These are phyloP conservation scores for Barnardius zonarius DNA, from an alignment of 2,113 vertebrate species.

Conservation along the genomic window DNA sequence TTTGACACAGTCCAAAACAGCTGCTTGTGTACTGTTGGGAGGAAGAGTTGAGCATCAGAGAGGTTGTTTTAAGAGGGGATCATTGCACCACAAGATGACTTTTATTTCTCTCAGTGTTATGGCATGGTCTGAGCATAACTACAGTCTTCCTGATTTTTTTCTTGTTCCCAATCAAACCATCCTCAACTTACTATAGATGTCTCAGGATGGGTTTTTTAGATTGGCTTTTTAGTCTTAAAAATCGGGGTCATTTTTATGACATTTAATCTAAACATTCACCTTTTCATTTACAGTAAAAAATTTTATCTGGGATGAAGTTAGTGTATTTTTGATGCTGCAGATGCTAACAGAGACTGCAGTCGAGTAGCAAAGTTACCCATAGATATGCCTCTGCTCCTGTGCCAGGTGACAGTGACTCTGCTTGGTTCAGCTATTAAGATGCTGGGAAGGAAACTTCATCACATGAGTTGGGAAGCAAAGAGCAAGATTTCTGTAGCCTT, in stretches of 20 bases:
- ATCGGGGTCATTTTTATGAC: background rate
- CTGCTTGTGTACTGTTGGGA: background rate
- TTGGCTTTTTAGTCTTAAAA: background rate
- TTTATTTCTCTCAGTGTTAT: background rate
- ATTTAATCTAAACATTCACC: background rate
- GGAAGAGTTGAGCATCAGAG: background rate
- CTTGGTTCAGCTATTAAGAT: background rate
- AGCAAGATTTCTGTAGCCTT: background rate
- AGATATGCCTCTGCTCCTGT: background rate
- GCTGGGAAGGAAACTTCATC: background rate
- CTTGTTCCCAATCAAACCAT: background rate
- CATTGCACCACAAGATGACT: background rate
- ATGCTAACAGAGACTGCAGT: background rate
- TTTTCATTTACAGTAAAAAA: background rate
- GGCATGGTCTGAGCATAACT: background rate
- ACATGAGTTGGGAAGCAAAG: background rate
- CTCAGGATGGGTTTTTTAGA: background rate
- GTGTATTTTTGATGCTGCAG: background rate
- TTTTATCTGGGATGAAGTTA: background rate
- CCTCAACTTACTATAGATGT: background rate
- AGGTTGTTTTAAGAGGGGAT: background rate
- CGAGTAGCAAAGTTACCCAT: background rate
- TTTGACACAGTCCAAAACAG: background rate
- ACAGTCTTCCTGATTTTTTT: background rate
- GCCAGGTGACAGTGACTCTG: background rate